Percentiles rank a stretch among this genome's conserved stretches.
Evolutionary conservation across 2,113 vertebrate species (phyloP).

Genomic region (Sporophila hypoxantha): DNA sequence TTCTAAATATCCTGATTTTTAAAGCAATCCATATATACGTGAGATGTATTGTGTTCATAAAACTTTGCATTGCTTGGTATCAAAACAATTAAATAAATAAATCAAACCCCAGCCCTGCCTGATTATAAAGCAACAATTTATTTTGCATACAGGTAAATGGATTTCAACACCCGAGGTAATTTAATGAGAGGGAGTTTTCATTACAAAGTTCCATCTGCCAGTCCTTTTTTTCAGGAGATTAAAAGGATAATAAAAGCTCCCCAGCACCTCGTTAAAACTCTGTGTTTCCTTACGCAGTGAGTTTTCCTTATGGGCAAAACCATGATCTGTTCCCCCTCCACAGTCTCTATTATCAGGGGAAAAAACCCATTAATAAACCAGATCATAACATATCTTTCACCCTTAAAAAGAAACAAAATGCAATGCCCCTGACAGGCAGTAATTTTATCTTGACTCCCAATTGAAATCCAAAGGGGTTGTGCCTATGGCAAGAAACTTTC

Average conservation of each 20-base stretch:
- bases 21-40: background rate
- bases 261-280: background rate
- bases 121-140: background rate
- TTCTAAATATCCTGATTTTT: background rate
- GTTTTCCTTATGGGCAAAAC: background rate
- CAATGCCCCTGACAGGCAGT: background rate
- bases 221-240: slow-evolving; percentile 39
- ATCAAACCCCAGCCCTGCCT: background rate
- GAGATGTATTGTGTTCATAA: background rate
- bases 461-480: background rate
- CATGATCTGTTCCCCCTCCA: background rate
- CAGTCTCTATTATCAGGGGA: background rate
- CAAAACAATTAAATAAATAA: background rate
- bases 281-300: background rate
- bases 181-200: slow-evolving; percentile 4
- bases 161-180: background rate
- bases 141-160: background rate
- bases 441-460: background rate
- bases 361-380: background rate
- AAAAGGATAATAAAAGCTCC: slow-evolving; percentile 16
- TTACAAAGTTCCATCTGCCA: slow-evolving; percentile 14
- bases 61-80: background rate
- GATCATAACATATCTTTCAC: background rate
- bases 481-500: background rate
- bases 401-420: background rate